phyloP scores from a whole-genome alignment of 2,797 vertebrate species.

The Gymnothorax javanicus region DNA sequence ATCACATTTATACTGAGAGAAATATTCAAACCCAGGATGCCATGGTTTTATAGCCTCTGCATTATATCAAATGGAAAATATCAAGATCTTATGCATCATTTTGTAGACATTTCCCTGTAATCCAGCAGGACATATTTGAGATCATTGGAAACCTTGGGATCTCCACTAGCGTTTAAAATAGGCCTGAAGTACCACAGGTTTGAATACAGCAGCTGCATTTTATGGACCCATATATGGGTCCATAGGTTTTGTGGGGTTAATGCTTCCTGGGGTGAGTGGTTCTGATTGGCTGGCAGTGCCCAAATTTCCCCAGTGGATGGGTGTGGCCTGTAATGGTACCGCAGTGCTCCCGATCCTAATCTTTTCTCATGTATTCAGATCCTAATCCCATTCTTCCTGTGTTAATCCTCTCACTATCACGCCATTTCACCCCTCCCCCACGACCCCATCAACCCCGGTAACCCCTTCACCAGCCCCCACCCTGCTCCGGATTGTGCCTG shows the following conservation, averaged over 20 bases:
- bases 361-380: slow-evolving; percentile 16
- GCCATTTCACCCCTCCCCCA: neutral
- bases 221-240: too few species aligned
- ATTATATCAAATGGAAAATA: too few species aligned
- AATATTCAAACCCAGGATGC: too few species aligned
- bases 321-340: slow-evolving; percentile 6
- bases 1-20: too few species aligned
- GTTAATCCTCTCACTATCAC: slow-evolving; percentile 19
- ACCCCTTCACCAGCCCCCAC: too few species aligned
- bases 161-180: too few species aligned
- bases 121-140: too few species aligned
- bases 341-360: slow-evolving; percentile 20
- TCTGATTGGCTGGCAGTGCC: neutral
- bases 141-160: too few species aligned
- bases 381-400: slow-evolving; percentile 23
- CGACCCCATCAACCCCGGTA: too few species aligned
- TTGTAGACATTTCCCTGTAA: too few species aligned
- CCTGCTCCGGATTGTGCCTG: neutral
- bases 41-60: too few species aligned
- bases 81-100: too few species aligned
- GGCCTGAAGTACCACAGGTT: neutral
- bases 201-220: neutral
- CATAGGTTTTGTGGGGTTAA: neutral
- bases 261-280: neutral
- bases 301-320: neutral